phyloP scores from a whole-genome alignment of 2,888 invertebrate genomes.

The Diarsia brunnea region DNA sequence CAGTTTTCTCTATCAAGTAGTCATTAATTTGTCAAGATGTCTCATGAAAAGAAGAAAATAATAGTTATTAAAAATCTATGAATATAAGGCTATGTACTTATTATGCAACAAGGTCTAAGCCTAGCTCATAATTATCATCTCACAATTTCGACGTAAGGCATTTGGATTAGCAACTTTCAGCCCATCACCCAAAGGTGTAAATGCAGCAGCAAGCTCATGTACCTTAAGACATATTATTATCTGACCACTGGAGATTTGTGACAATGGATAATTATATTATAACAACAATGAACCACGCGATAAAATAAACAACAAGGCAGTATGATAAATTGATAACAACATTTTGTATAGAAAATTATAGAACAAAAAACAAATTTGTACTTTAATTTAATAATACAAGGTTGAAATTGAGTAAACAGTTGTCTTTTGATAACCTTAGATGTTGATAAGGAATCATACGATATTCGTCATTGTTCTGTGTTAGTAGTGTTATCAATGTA shows the following conservation, averaged over 20 bases:
- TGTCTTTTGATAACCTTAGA: conserved; percentile 50
- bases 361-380: conserved; percentile 19
- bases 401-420: conserved; percentile 17
- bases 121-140: neutral
- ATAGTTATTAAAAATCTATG: neutral
- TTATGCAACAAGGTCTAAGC: neutral
- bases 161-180: neutral
- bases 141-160: too few species aligned
- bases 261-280: conserved; percentile 29
- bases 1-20: neutral
- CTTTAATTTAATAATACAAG: neutral
- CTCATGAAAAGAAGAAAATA: neutral
- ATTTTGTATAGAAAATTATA: conserved; percentile 13
- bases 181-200: neutral
- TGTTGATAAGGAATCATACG: conserved; percentile 63
- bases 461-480: conserved; percentile 57
- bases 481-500: conserved; percentile 33
- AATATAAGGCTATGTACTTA: neutral
- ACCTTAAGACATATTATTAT: too few species aligned
- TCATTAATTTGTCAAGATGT: neutral
- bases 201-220: neutral
- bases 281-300: conserved; percentile 43
- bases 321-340: conserved; percentile 52
- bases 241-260: neutral
- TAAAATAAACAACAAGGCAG: conserved; percentile 41